Percentiles rank a stretch among this genome's conserved stretches.
Evolutionary conservation across 2,797 vertebrate genomes (phyloP).

Genomic region (Chiroxiphia lanceolata): DNA sequence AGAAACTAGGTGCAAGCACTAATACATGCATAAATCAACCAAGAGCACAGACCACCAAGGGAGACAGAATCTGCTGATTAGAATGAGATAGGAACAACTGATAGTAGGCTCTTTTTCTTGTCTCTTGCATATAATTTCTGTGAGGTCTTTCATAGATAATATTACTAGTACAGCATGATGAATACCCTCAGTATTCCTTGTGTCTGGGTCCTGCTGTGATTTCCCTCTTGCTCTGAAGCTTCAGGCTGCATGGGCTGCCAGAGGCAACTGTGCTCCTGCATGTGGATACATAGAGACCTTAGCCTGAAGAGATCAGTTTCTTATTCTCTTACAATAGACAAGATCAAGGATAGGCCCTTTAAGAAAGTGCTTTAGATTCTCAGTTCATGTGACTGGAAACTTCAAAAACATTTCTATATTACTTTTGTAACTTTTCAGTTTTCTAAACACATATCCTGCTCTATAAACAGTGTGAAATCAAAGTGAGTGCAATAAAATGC

Average conservation of each 20-base stretch:
- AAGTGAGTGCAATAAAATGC: neutral
- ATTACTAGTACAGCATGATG: neutral
- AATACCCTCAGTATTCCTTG: neutral
- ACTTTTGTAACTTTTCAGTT: neutral
- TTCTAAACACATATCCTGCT: neutral
- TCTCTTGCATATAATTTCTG: neutral
- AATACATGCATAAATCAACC: neutral
- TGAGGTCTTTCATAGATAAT: neutral
- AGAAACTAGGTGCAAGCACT: neutral
- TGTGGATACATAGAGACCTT: accelerated
- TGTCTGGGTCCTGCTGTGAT: neutral
- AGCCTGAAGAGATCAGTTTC: neutral
- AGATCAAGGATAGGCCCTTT: neutral
- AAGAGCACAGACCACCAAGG: neutral
- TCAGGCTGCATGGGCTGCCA: neutral
- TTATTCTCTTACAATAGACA: neutral
- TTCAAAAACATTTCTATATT: neutral
- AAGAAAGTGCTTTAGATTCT: neutral
- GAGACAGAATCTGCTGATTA: neutral
- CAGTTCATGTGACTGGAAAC: neutral
- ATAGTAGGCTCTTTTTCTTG: neutral
- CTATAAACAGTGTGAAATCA: neutral
- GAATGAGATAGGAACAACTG: neutral
- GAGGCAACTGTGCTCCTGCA: accelerated
- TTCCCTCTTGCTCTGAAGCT: neutral